Base-by-base conservation (phyloP, 2,797 vertebrate species). In the Serranus cabrilla region DNA sequence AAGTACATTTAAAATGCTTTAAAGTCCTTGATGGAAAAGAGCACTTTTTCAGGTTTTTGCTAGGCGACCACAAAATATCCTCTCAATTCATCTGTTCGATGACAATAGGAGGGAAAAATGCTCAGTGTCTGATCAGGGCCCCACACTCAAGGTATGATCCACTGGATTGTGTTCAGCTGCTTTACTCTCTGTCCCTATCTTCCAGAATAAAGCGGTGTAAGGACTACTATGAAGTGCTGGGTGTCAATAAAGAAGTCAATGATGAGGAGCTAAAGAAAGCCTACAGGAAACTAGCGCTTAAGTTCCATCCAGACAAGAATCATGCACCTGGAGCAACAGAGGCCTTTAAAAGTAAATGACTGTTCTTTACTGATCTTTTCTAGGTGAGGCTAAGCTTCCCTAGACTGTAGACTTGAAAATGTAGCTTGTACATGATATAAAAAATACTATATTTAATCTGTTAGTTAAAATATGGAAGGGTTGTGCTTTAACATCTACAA, bases 301-400 rank as follows among this genome's bases (percentile, higher is more conserved):
- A 97, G 94, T 99, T 98, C 90, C 98, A 99, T 88, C 98, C 98
- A 2, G 98, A 99, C 90, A 99, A 99, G 93, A 99, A 99, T 79
- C 97, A 96, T 2, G 97, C 97, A 39, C 97, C 97, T 0, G 98
- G 97, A 95, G 98, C 98, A 75, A 99, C 98, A 34, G 98, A 99
- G 75, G 98, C 97, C 88, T 99, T 99, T 92, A 99, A 99, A 96
- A 98, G 98, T 99, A 97, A 96, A 50, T 55, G 0, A 11, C 17
- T 49, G 2, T 55, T 18, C 1, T 18, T 62, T 1, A 11, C 21
- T 34, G 20, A n/a, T 25, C 11, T 43, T 1, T 61, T 63, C 11
- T 1, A 58, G 40, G 31, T 6, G 3, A 27, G 27, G 27, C 6
- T 27, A 6, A 27, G 6, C 27, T 27, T 27, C 27, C 6, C 34